A percentile compares a stretch with the other conserved stretches of the same genome.
These are phyloP conservation scores for Calephelis virginiensis DNA, from an alignment of 1,140 invertebrate species.

Conservation along the genomic window DNA sequence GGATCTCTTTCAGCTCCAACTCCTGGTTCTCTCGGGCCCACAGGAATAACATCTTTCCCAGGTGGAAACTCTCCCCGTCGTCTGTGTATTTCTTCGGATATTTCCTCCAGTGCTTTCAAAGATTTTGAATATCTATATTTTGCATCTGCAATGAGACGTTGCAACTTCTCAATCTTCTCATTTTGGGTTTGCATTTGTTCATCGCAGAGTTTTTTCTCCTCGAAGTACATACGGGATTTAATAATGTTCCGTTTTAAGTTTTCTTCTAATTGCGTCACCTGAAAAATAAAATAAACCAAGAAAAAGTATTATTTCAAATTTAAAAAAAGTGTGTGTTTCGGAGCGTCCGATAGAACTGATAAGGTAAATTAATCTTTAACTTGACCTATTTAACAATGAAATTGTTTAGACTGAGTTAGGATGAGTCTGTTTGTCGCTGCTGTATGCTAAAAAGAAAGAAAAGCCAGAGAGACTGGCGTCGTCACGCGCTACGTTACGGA, in stretches of 20 bases:
- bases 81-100: conserved; percentile 95
- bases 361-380: too few relatives aligned
- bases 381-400: too few relatives aligned
- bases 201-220: conserved; percentile 94
- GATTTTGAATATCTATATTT: conserved; percentile 93
- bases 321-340: too few relatives aligned
- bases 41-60: conserved; percentile 69
- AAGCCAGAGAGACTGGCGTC: too few relatives aligned
- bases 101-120: conserved; percentile 91
- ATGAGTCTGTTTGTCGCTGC: too few relatives aligned
- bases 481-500: too few relatives aligned
- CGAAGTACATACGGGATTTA: conserved; percentile 95
- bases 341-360: too few relatives aligned
- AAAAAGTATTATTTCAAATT: too few relatives aligned
- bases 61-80: conserved; percentile 70
- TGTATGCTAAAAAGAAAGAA: too few relatives aligned
- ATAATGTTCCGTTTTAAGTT: conserved; percentile 87
- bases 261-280: conserved; percentile 87
- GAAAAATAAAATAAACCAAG: conserved; percentile 21
- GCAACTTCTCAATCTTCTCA: conserved; percentile 88
- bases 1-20: conserved; percentile 90
- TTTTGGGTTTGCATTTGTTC: conserved; percentile 94
- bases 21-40: conserved; percentile 90
- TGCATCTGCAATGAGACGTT: conserved; percentile 87
- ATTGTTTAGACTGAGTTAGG: too few relatives aligned